These are phyloP conservation scores for Anorthoa munda DNA, from an alignment of 2,888 invertebrate species.

Conservation along the genomic window DNA sequence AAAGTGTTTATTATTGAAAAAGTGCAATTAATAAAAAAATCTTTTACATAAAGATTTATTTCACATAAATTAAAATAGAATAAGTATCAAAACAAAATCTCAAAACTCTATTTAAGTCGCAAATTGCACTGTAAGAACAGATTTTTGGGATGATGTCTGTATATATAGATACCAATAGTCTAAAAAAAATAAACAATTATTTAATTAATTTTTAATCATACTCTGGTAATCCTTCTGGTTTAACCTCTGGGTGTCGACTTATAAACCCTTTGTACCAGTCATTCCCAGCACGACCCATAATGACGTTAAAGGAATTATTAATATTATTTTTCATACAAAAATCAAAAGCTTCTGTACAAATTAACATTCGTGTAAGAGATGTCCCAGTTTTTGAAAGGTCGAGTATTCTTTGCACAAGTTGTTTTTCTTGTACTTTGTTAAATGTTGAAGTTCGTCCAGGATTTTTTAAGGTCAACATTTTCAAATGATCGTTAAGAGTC, in stretches of 20 bases:
- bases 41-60: not conserved
- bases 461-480: not conserved
- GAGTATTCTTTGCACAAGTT: not conserved
- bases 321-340: slow-evolving; percentile 13
- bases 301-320: slow-evolving; percentile 8
- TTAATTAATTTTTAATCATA: no score
- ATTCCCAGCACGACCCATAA: not conserved
- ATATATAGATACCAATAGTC: no score
- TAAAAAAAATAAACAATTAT: no score
- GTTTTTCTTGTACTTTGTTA: not conserved
- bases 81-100: not conserved
- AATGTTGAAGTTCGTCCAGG: not conserved
- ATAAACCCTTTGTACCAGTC: slow-evolving; percentile 6
- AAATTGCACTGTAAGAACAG: no score
- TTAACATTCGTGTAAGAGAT: not conserved
- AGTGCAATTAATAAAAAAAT: not conserved
- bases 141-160: no score
- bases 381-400: not conserved
- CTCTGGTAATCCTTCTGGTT: no score
- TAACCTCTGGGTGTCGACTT: no score
- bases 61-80: not conserved
- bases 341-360: slow-evolving; percentile 10
- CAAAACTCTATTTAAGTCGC: no score
- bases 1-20: not conserved
- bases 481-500: not conserved